Evolutionary conservation across 2,113 vertebrate genomes (phyloP).

Genomic region (Megaleporinus macrocephalus): DNA sequence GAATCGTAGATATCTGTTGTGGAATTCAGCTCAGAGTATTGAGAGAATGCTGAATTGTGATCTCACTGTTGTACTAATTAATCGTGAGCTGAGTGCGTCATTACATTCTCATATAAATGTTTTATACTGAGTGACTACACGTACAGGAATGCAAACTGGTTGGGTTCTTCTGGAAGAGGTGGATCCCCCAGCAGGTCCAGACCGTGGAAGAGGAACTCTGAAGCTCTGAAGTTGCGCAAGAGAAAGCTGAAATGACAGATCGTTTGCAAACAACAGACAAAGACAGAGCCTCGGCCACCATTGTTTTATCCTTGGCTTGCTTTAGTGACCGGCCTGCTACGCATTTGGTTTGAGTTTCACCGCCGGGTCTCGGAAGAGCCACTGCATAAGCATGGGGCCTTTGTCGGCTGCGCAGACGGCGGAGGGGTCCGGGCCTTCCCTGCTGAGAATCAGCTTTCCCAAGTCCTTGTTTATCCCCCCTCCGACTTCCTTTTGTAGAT

Average conservation of each 20-base stretch:
- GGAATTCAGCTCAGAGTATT: too few species aligned
- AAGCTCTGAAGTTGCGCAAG: background rate
- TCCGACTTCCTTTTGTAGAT: constrained; percentile 57
- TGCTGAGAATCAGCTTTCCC: constrained; percentile 37
- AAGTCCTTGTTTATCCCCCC: constrained; percentile 45
- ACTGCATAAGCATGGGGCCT: constrained; percentile 14
- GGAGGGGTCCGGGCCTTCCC: background rate
- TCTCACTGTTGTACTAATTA: too few species aligned
- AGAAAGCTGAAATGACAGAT: too few species aligned
- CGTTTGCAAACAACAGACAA: constrained; percentile 25
- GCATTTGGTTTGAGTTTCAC: constrained; percentile 29
- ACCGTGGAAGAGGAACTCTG: too few species aligned
- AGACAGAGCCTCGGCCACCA: background rate
- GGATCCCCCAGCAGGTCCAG: too few species aligned
- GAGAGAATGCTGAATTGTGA: too few species aligned
- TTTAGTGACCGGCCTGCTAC: constrained; percentile 1
- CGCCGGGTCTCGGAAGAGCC: background rate
- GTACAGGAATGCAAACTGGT: too few species aligned
- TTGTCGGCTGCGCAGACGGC: constrained; percentile 17
- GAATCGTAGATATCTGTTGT: too few species aligned
- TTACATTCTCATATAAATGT: too few species aligned
- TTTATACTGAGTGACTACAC: too few species aligned
- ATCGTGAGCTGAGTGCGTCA: too few species aligned
- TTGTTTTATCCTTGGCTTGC: background rate
- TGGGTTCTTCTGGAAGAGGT: too few species aligned